These are phyloP conservation scores for Semnornis frantzii DNA, from an alignment of 2,113 vertebrate genomes.

Conservation along the genomic window DNA sequence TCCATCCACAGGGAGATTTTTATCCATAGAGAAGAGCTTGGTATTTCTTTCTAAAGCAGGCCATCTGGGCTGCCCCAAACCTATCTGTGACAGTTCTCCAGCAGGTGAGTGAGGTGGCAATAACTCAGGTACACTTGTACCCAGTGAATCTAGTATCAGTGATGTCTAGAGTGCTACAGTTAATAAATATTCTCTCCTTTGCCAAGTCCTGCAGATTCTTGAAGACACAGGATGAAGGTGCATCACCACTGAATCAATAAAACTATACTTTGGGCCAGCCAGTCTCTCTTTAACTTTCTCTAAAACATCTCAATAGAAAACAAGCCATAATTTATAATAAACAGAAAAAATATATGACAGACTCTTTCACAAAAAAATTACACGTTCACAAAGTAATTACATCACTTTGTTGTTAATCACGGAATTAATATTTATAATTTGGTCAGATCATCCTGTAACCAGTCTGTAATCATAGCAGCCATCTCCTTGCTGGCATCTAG, in stretches of 20 bases:
- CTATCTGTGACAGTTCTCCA: not conserved
- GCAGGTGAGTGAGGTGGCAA: not conserved
- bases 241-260: not conserved
- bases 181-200: not conserved
- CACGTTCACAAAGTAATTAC: conserved; percentile 34
- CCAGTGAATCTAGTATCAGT: not conserved
- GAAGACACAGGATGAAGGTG: conserved; percentile 1
- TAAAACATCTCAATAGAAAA: conserved; percentile 41
- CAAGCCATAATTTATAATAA: not conserved
- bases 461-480: conserved; percentile 83
- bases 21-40: not conserved
- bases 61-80: not conserved
- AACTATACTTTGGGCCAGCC: conserved; percentile 53
- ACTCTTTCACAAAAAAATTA: conserved; percentile 28
- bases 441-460: conserved; percentile 79
- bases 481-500: conserved; percentile 81
- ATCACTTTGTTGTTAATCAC: not conserved
- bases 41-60: not conserved
- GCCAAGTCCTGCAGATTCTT: not conserved
- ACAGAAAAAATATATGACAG: not conserved
- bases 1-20: not conserved
- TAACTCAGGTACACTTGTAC: not conserved
- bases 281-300: conserved; percentile 13
- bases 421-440: conserved; percentile 47
- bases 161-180: not conserved